Percentiles rank a stretch among this genome's conserved stretches.
Conservation (phyloP, 2,113 vertebrate species). For the Haplochromis vanheusdeni region DNA sequence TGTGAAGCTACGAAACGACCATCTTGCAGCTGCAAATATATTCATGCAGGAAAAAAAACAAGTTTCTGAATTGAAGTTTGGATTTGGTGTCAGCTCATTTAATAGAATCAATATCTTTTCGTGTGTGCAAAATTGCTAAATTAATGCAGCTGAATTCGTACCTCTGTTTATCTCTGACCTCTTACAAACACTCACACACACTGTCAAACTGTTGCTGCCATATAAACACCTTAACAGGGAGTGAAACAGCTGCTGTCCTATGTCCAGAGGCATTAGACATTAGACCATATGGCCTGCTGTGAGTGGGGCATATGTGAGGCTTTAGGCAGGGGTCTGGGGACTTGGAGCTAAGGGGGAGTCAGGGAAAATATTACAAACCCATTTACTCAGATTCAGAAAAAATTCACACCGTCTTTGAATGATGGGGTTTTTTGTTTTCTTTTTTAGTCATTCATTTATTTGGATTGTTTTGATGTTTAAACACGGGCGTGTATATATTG, state of each 20-base stretch:
- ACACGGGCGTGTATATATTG: neutral
- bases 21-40: neutral
- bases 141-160: neutral
- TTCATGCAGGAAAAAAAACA: neutral
- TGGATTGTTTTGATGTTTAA: neutral
- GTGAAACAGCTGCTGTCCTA: constrained; percentile 55
- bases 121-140: neutral
- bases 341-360: neutral
- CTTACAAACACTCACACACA: neutral
- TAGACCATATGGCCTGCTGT: constrained; percentile 54
- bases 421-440: rapidly evolving
- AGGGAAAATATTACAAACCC: neutral
- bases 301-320: constrained; percentile 25
- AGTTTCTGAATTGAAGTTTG: neutral
- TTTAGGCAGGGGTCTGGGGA: neutral
- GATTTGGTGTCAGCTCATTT: neutral
- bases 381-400: neutral
- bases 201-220: neutral
- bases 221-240: neutral
- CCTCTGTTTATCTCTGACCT: neutral
- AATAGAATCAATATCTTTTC: rapidly evolving
- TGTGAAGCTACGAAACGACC: neutral
- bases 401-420: neutral
- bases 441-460: neutral
- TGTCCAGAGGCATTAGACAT: constrained; percentile 11